Percentiles rank a stretch among this genome's conserved stretches.
These are phyloP conservation scores for Drosophila eugracilis DNA, from an alignment of 1,140 invertebrate genomes.

Conservation along the genomic window DNA sequence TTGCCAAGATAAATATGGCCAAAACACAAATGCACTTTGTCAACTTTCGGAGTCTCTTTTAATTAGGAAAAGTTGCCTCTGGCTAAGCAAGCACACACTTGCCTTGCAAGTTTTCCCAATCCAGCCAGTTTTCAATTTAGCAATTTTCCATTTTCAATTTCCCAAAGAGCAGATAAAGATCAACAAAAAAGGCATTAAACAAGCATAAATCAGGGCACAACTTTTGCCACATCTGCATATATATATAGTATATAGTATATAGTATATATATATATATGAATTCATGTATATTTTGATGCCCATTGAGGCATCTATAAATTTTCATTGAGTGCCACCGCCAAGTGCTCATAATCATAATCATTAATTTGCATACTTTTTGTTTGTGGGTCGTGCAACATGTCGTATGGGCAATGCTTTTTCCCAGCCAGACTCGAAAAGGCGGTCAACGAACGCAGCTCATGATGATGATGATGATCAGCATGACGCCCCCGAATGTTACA, in stretches of 20 bases:
- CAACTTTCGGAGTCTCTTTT: constrained; percentile 45
- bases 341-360: constrained; percentile 40
- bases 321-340: constrained; percentile 40
- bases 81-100: constrained; percentile 5
- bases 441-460: constrained; percentile 35
- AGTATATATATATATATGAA: not conserved
- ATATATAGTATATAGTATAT: not conserved
- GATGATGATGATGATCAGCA: constrained; percentile 36
- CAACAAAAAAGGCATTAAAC: constrained; percentile 26
- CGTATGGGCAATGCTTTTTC: constrained; percentile 57
- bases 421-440: constrained; percentile 8
- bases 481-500: constrained; percentile 65
- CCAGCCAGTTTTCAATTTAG: constrained; percentile 11
- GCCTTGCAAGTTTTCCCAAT: not conserved
- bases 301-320: constrained; percentile 41
- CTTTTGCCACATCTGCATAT: not conserved
- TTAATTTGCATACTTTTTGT: constrained; percentile 62
- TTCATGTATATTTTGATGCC: constrained; percentile 10
- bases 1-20: constrained; percentile 22
- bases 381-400: constrained; percentile 49
- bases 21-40: constrained; percentile 39
- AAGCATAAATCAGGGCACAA: constrained; percentile 43
- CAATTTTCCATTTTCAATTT: constrained; percentile 30
- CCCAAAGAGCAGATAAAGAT: constrained; percentile 28
- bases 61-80: constrained; percentile 43